phyloP scores from a whole-genome alignment of 1,140 invertebrate species.

The Dysdera silvatica region DNA sequence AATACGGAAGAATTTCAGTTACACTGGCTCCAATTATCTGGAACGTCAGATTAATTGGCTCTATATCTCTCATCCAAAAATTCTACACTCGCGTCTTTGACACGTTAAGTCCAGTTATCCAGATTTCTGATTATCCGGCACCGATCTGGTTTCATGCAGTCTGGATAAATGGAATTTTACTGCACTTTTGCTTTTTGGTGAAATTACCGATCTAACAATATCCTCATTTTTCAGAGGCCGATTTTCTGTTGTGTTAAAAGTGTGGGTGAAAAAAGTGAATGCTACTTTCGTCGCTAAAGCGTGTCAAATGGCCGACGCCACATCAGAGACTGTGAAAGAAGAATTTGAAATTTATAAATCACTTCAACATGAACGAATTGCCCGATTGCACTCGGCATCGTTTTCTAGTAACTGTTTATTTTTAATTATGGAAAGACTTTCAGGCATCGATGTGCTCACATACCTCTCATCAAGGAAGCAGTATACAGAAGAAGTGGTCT shows the following conservation, averaged over 20 bases:
- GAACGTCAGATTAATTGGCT: too few species aligned
- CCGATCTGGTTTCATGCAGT: too few species aligned
- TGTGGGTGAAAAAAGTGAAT: slow-evolving; percentile 41
- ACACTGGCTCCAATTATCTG: too few species aligned
- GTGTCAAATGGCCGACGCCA: neutral
- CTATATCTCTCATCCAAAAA: too few species aligned
- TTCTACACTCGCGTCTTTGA: too few species aligned
- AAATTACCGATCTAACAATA: neutral
- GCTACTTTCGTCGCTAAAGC: slow-evolving; percentile 28
- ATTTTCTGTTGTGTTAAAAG: slow-evolving; percentile 74
- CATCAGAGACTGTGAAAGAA: slow-evolving; percentile 5
- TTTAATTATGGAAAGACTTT: slow-evolving; percentile 69
- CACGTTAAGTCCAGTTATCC: too few species aligned
- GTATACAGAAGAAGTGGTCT: slow-evolving; percentile 82
- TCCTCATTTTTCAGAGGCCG: slow-evolving; percentile 52
- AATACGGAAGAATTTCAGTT: too few species aligned
- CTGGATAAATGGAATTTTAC: too few species aligned
- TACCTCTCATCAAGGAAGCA: slow-evolving; percentile 76
- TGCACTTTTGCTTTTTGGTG: neutral
- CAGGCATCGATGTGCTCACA: slow-evolving; percentile 71
- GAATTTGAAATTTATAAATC: slow-evolving; percentile 75
- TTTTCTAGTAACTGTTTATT: slow-evolving; percentile 28
- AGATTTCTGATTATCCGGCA: too few species aligned
- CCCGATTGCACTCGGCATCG: slow-evolving; percentile 54
- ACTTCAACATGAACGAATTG: slow-evolving; percentile 76